These are phyloP conservation scores for Montipora capricornis DNA, from an alignment of 64 coral and sea anemone genomes.

Conservation along the genomic window DNA sequence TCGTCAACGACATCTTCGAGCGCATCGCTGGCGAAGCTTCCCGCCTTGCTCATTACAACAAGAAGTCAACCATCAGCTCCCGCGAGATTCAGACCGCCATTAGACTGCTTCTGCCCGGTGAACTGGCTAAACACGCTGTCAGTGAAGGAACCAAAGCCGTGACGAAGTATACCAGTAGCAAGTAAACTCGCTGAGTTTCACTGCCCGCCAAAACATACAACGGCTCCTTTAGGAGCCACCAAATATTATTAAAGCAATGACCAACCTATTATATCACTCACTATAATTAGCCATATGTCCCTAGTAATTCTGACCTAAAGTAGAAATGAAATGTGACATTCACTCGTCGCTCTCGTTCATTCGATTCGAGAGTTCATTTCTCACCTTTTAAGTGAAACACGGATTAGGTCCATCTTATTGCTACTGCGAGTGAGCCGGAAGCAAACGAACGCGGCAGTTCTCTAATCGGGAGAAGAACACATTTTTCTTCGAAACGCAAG, in stretches of 20 bases:
- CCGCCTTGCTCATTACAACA: slow-evolving; percentile 70
- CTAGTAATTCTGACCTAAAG: too few relatives aligned
- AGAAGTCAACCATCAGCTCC: slow-evolving; percentile 62
- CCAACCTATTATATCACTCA: background rate
- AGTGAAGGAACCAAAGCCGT: slow-evolving; percentile 56
- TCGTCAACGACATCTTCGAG: slow-evolving; percentile 88
- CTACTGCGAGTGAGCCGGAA: too few relatives aligned
- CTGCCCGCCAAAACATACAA: background rate
- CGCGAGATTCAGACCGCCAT: slow-evolving; percentile 58
- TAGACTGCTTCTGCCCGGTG: slow-evolving; percentile 46
- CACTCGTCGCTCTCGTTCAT: too few relatives aligned
- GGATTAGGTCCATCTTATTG: too few relatives aligned
- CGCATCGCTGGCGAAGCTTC: slow-evolving; percentile 70
- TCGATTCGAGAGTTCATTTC: too few relatives aligned
- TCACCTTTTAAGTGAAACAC: too few relatives aligned
- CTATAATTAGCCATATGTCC: too few relatives aligned
- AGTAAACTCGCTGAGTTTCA: slow-evolving; percentile 47
- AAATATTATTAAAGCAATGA: background rate
- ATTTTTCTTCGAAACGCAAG: too few relatives aligned
- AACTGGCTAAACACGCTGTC: slow-evolving; percentile 53
- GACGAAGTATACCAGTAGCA: slow-evolving; percentile 51
- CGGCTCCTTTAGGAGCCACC: slow-evolving; percentile 19
- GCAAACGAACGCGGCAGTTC: too few relatives aligned
- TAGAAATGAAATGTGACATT: too few relatives aligned
- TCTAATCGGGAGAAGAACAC: too few relatives aligned